A percentile compares a stretch with the other conserved stretches of the same genome.
phyloP scores from a whole-genome alignment of 2,888 invertebrate species.

The Trachelus iudaicus region DNA sequence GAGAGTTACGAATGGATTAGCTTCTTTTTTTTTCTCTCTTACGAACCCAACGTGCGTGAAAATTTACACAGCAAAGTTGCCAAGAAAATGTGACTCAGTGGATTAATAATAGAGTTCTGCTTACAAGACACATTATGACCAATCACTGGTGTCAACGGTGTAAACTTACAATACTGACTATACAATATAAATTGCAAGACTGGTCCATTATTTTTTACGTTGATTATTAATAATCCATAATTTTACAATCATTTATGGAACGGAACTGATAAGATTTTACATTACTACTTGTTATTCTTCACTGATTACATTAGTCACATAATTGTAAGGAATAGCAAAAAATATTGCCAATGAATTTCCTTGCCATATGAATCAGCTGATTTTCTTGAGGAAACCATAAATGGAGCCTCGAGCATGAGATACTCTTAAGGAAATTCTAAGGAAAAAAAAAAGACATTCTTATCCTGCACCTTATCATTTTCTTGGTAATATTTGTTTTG shows the following conservation, averaged over 20 bases:
- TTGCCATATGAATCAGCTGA: neutral
- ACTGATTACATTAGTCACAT: neutral
- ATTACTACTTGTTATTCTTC: neutral
- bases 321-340: neutral
- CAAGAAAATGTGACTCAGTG: slow-evolving; percentile 50
- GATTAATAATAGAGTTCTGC: slow-evolving; percentile 45
- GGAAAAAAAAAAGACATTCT: neutral
- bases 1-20: slow-evolving; percentile 4
- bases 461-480: neutral
- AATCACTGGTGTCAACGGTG: neutral
- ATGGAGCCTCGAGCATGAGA: neutral
- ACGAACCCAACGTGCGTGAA: slow-evolving; percentile 12
- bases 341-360: neutral
- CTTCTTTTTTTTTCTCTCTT: slow-evolving; percentile 13
- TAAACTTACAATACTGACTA: neutral
- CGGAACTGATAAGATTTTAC: neutral
- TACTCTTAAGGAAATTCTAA: neutral
- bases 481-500: neutral
- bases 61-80: slow-evolving; percentile 26
- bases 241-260: neutral
- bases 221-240: neutral
- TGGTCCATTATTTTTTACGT: neutral
- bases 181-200: neutral
- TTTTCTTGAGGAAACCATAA: neutral
- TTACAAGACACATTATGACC: neutral